Evolutionary conservation across 1,140 invertebrate species (phyloP).

Genomic region (Sycophaga agraensis): DNA sequence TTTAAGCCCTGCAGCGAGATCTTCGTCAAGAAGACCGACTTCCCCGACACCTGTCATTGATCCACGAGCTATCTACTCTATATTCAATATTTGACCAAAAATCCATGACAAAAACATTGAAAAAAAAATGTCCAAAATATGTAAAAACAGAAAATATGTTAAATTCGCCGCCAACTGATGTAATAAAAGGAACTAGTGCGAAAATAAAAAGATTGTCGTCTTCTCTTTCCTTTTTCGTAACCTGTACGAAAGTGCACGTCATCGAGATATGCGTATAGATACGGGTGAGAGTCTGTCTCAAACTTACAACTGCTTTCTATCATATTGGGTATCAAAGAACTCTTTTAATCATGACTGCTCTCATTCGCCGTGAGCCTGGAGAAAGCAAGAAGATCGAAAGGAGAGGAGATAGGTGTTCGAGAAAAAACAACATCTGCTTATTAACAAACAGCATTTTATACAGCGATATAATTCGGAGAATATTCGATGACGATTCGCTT

Average conservation of each 20-base stretch:
- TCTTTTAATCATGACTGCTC: slow-evolving; percentile 1
- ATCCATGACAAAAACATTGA: background rate
- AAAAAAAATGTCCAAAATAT: slow-evolving; percentile 1
- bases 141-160: no score
- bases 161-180: no score
- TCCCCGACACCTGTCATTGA: background rate
- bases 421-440: slow-evolving; percentile 9
- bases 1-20: background rate
- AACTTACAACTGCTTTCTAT: slow-evolving; percentile 6
- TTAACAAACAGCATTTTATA: slow-evolving; percentile 11
- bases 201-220: background rate
- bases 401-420: background rate
- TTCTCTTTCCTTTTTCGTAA: no score
- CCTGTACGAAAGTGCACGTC: no score
- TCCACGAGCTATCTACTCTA: no score
- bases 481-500: no score
- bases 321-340: background rate
- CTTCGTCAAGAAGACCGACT: background rate
- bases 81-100: no score
- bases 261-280: no score
- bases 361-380: no score
- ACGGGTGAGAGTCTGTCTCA: background rate
- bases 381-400: no score
- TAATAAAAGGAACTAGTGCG: background rate
- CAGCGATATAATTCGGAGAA: background rate